Base-by-base conservation (phyloP, 23 tunicate species). In the Styela clava region DNA sequence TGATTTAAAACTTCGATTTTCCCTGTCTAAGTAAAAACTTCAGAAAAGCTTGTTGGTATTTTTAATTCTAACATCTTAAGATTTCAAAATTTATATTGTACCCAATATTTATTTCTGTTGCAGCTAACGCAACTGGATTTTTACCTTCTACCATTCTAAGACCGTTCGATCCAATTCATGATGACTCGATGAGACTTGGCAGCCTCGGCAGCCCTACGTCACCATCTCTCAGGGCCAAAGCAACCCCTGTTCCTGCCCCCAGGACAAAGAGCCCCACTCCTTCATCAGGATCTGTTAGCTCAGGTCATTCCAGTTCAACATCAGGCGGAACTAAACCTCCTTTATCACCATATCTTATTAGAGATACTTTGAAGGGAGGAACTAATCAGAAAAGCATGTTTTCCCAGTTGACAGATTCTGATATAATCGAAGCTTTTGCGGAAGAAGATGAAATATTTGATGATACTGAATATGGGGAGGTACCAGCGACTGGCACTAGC, bases 401-500 rank as follows among this genome's bases (percentile, higher is more conserved):
- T 44, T 44, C 64, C 27, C 65, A 33, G 27, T 44, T 35, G 3
- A 76, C 65, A 12, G 81, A 76, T 26, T 52, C 35, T 18, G 81
- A 76, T 44, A 1, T 76, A 5, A 0, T 27, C n/a, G 82, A 64
- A 20, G 87, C 79, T 76, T 64, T 84, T 72, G 82, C 68, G 3
- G 90, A 80, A 33, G 90, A 86, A 63, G 85, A 81, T 24, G 90
- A 86, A 44, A 74, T 86, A 79, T 78, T 86, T 44, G 65, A 80
- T 31, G 90, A 86, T 3, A 24, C 62, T 24, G 87, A 70, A 62
- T 86, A 86, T 62, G 90, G 85, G 2, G 85, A 64, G 20, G 64
- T 84, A 44, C 56, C 56, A 37, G 63, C 33, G 19, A n/a, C 24
- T 29, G 27, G 33, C 24, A 28, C 29, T n/a, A 44, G 56, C 12